A percentile compares a stretch with the other conserved stretches of the same genome.
phyloP scores from a whole-genome alignment of 1,140 invertebrate species.

The Diachasma alloeum region DNA sequence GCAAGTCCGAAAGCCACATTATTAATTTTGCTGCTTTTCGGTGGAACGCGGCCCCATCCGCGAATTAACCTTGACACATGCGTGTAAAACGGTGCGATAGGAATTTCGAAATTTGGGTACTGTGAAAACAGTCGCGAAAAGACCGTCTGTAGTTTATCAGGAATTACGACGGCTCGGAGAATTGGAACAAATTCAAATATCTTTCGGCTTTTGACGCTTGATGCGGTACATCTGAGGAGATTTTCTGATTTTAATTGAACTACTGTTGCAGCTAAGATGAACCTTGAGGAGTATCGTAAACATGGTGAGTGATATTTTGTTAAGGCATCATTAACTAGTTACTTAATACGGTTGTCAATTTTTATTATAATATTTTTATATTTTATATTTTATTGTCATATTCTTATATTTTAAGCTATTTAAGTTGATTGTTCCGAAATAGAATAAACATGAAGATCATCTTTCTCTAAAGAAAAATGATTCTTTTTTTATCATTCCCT shows the following conservation, averaged over 20 bases:
- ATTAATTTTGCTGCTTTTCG: neutral
- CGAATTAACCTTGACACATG: conserved; percentile 41
- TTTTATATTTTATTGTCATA: too few species aligned
- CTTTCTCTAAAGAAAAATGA: too few species aligned
- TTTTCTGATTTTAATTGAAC: conserved; percentile 5
- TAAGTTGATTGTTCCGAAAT: too few species aligned
- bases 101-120: conserved; percentile 62
- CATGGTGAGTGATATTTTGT: conserved; percentile 54
- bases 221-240: neutral
- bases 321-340: neutral
- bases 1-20: neutral
- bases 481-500: too few species aligned
- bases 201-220: too few species aligned
- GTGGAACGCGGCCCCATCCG: neutral
- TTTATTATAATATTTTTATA: neutral
- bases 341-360: neutral
- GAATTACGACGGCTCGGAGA: neutral
- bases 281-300: conserved; percentile 65
- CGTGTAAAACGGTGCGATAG: conserved; percentile 56
- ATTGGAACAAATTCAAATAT: neutral
- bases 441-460: too few species aligned
- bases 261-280: conserved; percentile 56
- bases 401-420: too few species aligned
- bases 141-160: neutral
- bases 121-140: conserved; percentile 40